These are phyloP conservation scores for Acleris emargana DNA, from an alignment of 2,888 invertebrate species.

Conservation along the genomic window DNA sequence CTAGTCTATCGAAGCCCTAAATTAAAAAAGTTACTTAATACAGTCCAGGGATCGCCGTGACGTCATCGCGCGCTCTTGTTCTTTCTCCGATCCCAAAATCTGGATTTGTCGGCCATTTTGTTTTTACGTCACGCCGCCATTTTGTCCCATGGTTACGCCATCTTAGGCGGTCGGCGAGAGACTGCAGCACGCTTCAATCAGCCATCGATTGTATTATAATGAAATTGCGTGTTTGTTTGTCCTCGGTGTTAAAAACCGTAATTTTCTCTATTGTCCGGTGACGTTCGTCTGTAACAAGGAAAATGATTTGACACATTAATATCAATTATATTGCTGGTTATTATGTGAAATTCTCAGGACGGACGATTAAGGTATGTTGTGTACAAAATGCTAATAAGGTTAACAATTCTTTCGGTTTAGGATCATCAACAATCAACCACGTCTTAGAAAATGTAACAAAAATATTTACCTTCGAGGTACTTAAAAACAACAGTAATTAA, in stretches of 20 bases:
- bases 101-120: constrained; percentile 71
- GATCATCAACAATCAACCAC: not conserved
- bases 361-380: not conserved
- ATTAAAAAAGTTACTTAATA: constrained; percentile 60
- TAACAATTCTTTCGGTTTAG: not conserved
- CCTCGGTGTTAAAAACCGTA: constrained; percentile 47
- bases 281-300: constrained; percentile 67
- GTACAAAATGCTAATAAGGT: not conserved
- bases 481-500: too few relatives aligned
- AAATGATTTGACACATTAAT: constrained; percentile 40
- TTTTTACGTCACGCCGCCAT: constrained; percentile 36
- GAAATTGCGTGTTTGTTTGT: constrained; percentile 47
- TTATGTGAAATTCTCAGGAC: constrained; percentile 27
- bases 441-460: too few relatives aligned
- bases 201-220: constrained; percentile 55
- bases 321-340: constrained; percentile 24
- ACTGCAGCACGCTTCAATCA: constrained; percentile 20
- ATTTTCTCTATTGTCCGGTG: constrained; percentile 52
- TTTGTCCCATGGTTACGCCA: constrained; percentile 27
- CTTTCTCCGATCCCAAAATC: constrained; percentile 77
- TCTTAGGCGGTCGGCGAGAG: constrained; percentile 38
- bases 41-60: constrained; percentile 56
- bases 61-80: constrained; percentile 66
- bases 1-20: constrained; percentile 56
- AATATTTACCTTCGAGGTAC: too few relatives aligned